Conservation (phyloP, 2,888 invertebrate genomes). For the Volucella inflata region DNA sequence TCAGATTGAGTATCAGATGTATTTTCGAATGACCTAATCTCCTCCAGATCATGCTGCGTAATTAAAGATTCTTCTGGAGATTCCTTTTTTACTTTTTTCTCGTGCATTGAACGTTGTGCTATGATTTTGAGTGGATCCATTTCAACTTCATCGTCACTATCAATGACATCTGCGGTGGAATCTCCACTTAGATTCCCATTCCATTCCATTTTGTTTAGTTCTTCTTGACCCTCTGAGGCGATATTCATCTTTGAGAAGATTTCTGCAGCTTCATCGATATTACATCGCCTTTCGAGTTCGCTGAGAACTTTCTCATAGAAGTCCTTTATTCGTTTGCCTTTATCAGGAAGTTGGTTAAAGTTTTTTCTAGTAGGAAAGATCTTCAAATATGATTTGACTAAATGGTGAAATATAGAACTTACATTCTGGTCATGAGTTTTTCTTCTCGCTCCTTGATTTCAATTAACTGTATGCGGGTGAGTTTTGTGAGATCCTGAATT, state of each 20-base stretch:
- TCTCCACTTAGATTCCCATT: constrained; percentile 76
- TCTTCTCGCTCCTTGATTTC: constrained; percentile 81
- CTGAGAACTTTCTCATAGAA: constrained; percentile 79
- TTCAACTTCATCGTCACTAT: constrained; percentile 82
- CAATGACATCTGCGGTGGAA: constrained; percentile 78
- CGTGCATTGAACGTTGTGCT: constrained; percentile 81
- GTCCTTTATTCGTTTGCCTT: constrained; percentile 81
- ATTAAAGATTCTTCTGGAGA: constrained; percentile 79
- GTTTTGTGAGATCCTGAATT: constrained; percentile 79
- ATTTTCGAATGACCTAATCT: constrained; percentile 79
- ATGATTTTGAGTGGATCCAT: constrained; percentile 81
- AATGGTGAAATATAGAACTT: constrained; percentile 66
- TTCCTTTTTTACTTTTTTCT: constrained; percentile 79
- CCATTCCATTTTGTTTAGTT: constrained; percentile 82
- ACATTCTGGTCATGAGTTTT: constrained; percentile 81
- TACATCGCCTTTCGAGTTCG: constrained; percentile 80
- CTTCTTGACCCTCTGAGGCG: constrained; percentile 78
- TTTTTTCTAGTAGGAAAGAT: constrained; percentile 76
- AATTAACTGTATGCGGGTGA: constrained; percentile 78
- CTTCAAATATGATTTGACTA: background rate
- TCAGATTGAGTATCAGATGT: background rate
- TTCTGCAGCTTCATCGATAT: constrained; percentile 80
- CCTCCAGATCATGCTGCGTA: constrained; percentile 80
- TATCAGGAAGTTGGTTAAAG: constrained; percentile 80
- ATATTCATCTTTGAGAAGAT: constrained; percentile 82